Conservation (phyloP, 2,113 vertebrate genomes). For the Plecturocebus donacophilus region DNA sequence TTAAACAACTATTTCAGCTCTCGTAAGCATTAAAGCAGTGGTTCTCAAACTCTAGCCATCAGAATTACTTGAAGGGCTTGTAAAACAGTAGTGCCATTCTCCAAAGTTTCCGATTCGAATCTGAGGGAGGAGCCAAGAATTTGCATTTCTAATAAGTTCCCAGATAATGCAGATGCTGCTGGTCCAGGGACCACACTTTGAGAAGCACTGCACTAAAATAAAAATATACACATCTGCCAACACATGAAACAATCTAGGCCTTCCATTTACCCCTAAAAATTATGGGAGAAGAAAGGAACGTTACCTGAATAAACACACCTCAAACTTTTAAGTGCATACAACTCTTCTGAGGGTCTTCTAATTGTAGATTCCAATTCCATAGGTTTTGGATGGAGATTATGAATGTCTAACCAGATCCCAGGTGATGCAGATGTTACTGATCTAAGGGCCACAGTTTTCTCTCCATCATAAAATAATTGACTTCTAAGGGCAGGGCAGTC, state of each 20-base stretch:
- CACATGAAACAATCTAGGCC: rapidly evolving
- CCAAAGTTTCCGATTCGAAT: neutral
- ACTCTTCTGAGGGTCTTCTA: neutral
- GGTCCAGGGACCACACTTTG: neutral
- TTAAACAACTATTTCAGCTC: neutral
- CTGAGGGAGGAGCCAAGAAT: neutral
- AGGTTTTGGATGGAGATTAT: neutral
- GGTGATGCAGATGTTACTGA: no score
- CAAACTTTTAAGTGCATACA: neutral
- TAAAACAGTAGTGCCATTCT: neutral
- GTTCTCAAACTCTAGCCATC: neutral
- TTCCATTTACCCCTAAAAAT: neutral
- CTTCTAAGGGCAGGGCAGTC: neutral
- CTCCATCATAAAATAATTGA: neutral
- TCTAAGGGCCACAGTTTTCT: neutral
- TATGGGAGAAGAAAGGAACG: neutral
- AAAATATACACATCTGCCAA: neutral
- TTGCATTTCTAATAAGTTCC: neutral
- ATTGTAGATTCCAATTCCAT: neutral
- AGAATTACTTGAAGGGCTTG: neutral
- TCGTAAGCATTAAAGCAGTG: neutral
- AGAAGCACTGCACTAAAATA: neutral
- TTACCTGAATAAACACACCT: neutral
- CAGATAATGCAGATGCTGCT: neutral
- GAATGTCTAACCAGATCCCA: neutral